A percentile compares a stretch with the other conserved stretches of the same genome.
Evolutionary conservation across 2,888 invertebrate species (phyloP).

Genomic region (Spatulosminthurus flaviceps): DNA sequence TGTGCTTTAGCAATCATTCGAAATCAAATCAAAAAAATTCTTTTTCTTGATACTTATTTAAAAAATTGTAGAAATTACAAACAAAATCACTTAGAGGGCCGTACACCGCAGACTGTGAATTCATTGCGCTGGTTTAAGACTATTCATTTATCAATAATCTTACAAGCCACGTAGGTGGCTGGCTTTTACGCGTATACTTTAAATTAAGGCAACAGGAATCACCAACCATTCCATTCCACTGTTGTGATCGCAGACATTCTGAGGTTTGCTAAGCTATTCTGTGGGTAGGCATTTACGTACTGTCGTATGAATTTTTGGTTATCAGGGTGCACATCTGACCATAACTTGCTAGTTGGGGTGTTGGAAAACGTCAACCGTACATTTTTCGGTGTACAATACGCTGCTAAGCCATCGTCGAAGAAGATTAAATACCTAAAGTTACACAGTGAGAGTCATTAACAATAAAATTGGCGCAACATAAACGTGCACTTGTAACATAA

Average conservation of each 20-base stretch:
- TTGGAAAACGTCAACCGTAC: constrained; percentile 77
- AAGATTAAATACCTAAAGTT: constrained; percentile 81
- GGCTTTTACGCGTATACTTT: too few species aligned
- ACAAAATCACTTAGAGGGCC: too few species aligned
- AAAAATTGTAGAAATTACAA: too few species aligned
- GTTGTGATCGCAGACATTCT: constrained; percentile 72
- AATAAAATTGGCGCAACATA: neutral
- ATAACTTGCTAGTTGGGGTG: constrained; percentile 68
- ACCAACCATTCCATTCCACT: constrained; percentile 90
- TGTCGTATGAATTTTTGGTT: constrained; percentile 50
- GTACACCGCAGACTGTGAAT: too few species aligned
- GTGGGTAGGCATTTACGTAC: constrained; percentile 50
- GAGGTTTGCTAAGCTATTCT: neutral
- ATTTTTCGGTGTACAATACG: constrained; percentile 78
- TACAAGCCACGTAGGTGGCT: too few species aligned
- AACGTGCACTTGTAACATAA: neutral
- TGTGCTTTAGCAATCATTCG: too few species aligned
- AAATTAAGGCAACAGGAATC: too few species aligned
- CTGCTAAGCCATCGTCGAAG: constrained; percentile 90
- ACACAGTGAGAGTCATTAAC: neutral
- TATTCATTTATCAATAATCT: too few species aligned
- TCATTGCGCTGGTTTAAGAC: too few species aligned
- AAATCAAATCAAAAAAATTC: too few species aligned
- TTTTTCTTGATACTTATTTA: too few species aligned
- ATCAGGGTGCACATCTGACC: constrained; percentile 35